Conservation (phyloP, 2,797 vertebrate genomes). For the Phoxinus dragarum region DNA sequence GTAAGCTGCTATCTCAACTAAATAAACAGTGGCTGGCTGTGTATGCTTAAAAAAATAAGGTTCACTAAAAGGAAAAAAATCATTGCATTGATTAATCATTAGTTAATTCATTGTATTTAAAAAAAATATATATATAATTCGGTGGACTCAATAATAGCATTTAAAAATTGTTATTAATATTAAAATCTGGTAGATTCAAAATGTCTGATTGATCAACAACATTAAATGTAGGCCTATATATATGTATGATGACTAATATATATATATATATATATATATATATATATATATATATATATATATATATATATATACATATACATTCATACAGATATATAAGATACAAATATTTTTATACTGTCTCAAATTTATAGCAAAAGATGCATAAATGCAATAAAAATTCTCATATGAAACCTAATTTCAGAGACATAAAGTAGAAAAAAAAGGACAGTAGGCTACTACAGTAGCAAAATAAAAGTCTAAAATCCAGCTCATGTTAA, state of each 20-base stretch:
- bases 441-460: background rate
- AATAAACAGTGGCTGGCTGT: background rate
- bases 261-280: no score
- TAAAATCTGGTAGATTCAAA: background rate
- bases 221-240: background rate
- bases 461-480: slow-evolving; percentile 11
- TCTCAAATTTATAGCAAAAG: background rate
- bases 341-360: background rate
- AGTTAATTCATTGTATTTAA: background rate
- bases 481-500: background rate
- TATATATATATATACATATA: background rate
- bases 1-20: background rate
- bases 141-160: background rate
- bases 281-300: no score
- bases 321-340: background rate
- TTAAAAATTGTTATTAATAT: no score
- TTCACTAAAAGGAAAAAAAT: no score
- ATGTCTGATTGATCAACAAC: background rate
- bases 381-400: background rate
- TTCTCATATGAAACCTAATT: background rate
- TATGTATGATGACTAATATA: background rate
- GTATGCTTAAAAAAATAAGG: background rate
- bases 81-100: background rate
- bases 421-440: background rate
- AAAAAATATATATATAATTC: no score